phyloP scores from a whole-genome alignment of 2,797 vertebrate genomes.

The Notoglanidium macrostoma region DNA sequence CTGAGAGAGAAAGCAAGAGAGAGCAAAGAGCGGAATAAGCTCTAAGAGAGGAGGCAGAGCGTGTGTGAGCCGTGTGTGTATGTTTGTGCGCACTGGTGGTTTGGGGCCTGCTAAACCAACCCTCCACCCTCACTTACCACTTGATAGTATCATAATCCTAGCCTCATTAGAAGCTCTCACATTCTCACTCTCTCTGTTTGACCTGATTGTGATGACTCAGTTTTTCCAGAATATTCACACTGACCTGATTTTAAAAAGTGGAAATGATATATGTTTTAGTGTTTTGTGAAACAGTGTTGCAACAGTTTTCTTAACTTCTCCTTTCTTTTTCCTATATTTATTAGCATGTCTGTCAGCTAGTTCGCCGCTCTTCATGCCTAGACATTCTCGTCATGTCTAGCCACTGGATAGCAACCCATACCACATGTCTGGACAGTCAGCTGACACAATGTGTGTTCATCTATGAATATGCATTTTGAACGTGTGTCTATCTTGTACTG shows the following conservation, averaged over 20 bases:
- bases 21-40: constrained; percentile 39
- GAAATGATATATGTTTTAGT: constrained; percentile 13
- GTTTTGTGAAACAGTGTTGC: neutral
- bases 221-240: constrained; percentile 22
- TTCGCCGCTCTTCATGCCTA: constrained; percentile 52
- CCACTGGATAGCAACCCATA: constrained; percentile 67
- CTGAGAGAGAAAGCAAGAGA: neutral
- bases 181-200: constrained; percentile 45
- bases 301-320: constrained; percentile 11
- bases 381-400: constrained; percentile 68
- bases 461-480: constrained; percentile 17
- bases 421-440: constrained; percentile 76
- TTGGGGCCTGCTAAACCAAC: constrained; percentile 77
- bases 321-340: neutral
- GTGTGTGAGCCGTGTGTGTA: constrained; percentile 44
- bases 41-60: constrained; percentile 52
- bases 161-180: constrained; percentile 66
- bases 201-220: constrained; percentile 43
- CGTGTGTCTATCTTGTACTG: constrained; percentile 2
- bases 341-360: neutral
- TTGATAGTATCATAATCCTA: constrained; percentile 76
- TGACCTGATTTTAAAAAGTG: constrained; percentile 10
- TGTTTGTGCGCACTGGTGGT: constrained; percentile 76
- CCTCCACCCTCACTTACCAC: constrained; percentile 78
- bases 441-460: constrained; percentile 58